Conservation (phyloP, 2,113 vertebrate species). For the Ancistrus triradiatus region DNA sequence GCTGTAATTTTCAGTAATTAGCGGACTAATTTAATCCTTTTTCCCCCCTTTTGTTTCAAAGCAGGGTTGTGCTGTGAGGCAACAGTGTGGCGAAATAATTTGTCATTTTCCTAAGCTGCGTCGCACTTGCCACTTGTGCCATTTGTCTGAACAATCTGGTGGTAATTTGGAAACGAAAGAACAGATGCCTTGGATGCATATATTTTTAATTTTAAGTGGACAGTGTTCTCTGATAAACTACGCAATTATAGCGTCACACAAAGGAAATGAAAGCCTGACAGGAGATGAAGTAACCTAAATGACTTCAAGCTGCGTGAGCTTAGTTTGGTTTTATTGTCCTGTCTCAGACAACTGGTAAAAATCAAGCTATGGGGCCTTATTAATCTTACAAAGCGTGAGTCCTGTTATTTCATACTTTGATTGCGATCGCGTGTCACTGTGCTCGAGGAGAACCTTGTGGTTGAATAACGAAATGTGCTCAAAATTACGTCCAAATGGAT, state of each 20-base stretch:
- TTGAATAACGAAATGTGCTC: no score
- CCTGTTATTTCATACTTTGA: no score
- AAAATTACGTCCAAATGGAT: no score
- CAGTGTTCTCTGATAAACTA: constrained; percentile 44
- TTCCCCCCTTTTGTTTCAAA: constrained; percentile 41
- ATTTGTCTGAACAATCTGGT: constrained; percentile 55
- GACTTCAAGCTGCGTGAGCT: no score
- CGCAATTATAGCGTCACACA: no score
- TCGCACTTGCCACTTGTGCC: constrained; percentile 39
- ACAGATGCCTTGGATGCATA: constrained; percentile 56
- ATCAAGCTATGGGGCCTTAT: no score
- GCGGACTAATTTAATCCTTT: constrained; percentile 47
- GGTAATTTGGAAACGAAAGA: constrained; percentile 46
- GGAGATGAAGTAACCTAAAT: no score
- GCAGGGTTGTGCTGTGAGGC: constrained; percentile 42
- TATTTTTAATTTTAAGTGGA: constrained; percentile 54
- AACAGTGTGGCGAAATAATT: constrained; percentile 38
- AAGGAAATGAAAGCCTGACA: constrained; percentile 51
- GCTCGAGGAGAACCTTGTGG: no score
- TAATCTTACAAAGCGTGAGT: no score
- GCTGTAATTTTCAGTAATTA: constrained; percentile 49
- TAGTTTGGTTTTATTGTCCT: no score
- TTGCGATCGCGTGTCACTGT: no score
- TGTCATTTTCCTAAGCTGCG: constrained; percentile 48
- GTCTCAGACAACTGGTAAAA: no score